phyloP scores from a whole-genome alignment of 1,140 invertebrate species.

The Heliconius hewitsoni region DNA sequence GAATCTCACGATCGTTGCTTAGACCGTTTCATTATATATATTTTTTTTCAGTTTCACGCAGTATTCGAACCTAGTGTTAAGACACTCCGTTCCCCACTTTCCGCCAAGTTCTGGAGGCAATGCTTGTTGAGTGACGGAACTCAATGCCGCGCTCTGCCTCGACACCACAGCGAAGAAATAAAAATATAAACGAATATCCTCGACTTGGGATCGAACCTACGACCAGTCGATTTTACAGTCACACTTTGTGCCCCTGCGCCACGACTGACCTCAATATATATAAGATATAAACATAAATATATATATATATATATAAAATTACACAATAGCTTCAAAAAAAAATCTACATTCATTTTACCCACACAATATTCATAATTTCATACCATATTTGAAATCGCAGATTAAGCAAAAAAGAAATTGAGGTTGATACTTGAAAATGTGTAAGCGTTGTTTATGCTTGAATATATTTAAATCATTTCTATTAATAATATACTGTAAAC shows the following conservation, averaged over 20 bases:
- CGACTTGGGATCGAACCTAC: no score
- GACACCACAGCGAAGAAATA: no score
- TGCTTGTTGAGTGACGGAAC: no score
- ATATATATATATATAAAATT: neutral
- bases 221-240: no score
- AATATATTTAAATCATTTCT: neutral
- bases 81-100: no score
- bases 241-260: no score
- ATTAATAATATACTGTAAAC: neutral
- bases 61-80: no score
- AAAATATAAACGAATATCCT: no score
- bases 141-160: no score
- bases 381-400: neutral
- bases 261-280: neutral
- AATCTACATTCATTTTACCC: neutral
- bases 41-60: neutral
- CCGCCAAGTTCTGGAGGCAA: no score
- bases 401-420: neutral
- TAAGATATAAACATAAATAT: neutral
- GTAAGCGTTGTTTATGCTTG: neutral
- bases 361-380: conserved; percentile 4
- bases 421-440: neutral
- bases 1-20: neutral
- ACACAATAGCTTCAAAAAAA: neutral
- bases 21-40: neutral